Base-by-base conservation (phyloP, 2,888 invertebrate genomes). In the Coremacera marginata region DNA sequence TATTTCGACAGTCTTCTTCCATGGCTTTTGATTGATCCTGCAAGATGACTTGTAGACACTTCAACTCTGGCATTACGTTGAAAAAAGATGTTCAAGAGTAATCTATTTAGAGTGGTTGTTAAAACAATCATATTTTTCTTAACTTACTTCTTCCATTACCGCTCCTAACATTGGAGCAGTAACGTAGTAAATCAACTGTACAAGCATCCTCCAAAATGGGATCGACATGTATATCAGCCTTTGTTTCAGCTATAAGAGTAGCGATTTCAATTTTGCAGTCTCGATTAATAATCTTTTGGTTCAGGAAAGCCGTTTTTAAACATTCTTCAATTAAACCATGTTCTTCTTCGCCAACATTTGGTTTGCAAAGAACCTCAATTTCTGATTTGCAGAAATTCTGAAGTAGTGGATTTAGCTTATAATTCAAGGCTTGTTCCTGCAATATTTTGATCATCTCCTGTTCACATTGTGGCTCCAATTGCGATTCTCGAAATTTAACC, bases 171-270 rank as follows among this genome's bases (percentile, higher is more conserved):
- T 94, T 93, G 81, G 93, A 93, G 86, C 96, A 96, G 87, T 93
- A 95, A 84, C 94, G 94, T 67, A 94, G 90, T 79, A 96, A 91
- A 89, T 99, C 98, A 25, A 94, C 90, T 9, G 95, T 93, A 87
- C 99, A 99, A 0, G 96, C 95, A 80, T 94, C 92, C 88, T 97
- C 95, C 77, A 99, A 90, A 68, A 97, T 89, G 0, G 98, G 98
- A 90, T 99, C 99, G 1, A 96, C 95, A 82, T 98, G 96, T 80
- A 99, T 97, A 88, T 99, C 99, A 0, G 97, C 95, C 86, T 95
- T 94, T 0, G 95, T 94, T 87, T 96, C 95, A 84, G 96, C 95
- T 81, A 98, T 95, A 79, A 98, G 92, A 83, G 94, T 94, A 0
- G 96, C 96, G 25, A 99, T 94, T 90, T 98, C 97, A 79, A 94